Percentiles rank a stretch among this genome's conserved stretches.
Evolutionary conservation across 2,797 vertebrate genomes (phyloP).

Genomic region (Labeo calbasu): DNA sequence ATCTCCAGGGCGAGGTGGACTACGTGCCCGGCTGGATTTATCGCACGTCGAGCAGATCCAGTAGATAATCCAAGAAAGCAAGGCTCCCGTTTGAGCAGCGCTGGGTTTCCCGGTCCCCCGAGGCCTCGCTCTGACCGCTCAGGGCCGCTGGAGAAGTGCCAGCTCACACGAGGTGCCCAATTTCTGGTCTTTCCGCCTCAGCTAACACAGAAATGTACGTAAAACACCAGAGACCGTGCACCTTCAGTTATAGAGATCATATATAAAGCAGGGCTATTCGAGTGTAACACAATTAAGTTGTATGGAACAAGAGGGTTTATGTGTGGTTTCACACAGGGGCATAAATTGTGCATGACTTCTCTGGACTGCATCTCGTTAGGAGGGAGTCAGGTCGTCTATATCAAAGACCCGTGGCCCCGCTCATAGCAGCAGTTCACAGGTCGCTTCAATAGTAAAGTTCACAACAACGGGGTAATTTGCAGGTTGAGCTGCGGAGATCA

Average conservation of each 20-base stretch:
- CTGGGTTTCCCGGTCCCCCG: neutral
- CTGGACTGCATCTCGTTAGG: neutral
- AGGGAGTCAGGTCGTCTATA: neutral
- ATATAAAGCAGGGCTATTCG: neutral
- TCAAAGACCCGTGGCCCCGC: neutral
- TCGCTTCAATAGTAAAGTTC: constrained; percentile 7
- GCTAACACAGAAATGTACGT: neutral
- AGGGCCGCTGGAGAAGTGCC: constrained; percentile 11
- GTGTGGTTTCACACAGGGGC: neutral
- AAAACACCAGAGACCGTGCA: constrained; percentile 11
- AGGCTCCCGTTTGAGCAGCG: neutral
- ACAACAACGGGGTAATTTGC: neutral
- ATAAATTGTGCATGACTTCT: constrained; percentile 3
- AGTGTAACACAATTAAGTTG: neutral
- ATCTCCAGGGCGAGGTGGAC: neutral
- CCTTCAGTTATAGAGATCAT: constrained; percentile 5
- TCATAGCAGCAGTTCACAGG: constrained; percentile 18
- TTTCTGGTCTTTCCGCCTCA: constrained; percentile 1
- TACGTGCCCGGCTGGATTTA: neutral
- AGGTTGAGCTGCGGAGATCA: neutral
- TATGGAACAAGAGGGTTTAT: neutral
- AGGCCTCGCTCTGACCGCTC: neutral
- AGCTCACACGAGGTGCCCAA: constrained; percentile 12
- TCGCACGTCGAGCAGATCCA: neutral
- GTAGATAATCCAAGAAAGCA: constrained; percentile 25